Evolutionary conservation across 2,113 vertebrate genomes (phyloP).

Genomic region (Notarius quadriscutis): DNA sequence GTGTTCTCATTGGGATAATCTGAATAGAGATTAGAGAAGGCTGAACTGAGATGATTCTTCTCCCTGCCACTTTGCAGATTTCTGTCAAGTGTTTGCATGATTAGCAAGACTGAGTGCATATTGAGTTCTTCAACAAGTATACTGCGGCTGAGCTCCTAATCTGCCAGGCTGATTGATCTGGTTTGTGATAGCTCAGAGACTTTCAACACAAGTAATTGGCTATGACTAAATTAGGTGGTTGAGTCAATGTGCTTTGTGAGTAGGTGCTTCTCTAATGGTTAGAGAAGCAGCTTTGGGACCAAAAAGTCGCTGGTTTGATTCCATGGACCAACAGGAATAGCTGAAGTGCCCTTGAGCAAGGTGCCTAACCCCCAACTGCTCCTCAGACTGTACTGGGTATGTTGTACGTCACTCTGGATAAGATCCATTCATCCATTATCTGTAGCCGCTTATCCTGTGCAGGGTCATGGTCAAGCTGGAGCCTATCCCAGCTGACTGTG

Average conservation of each 20-base stretch:
- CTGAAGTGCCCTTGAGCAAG: too few relatives aligned
- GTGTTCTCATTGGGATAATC: constrained; percentile 13
- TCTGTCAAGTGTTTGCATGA: not conserved
- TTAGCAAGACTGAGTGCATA: not conserved
- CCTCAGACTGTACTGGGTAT: too few relatives aligned
- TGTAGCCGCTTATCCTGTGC: too few relatives aligned
- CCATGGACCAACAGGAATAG: too few relatives aligned
- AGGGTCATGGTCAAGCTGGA: too few relatives aligned
- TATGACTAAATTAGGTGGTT: not conserved
- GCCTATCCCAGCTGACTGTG: too few relatives aligned
- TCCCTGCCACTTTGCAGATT: not conserved
- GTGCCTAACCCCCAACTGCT: too few relatives aligned
- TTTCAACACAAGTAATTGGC: not conserved
- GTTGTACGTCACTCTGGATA: too few relatives aligned
- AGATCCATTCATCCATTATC: too few relatives aligned
- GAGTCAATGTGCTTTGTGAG: not conserved
- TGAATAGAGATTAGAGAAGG: constrained; percentile 1
- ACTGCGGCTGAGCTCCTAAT: not conserved
- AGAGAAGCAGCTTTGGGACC: too few relatives aligned
- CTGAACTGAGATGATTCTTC: constrained; percentile 3
- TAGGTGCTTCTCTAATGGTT: too few relatives aligned
- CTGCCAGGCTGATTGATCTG: not conserved
- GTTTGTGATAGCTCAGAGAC: not conserved
- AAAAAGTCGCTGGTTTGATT: too few relatives aligned
- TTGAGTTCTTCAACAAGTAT: not conserved